Percentiles rank a stretch among this genome's conserved stretches.
These are phyloP conservation scores for Rhagonycha fulva DNA, from an alignment of 2,888 invertebrate species.

Conservation along the genomic window DNA sequence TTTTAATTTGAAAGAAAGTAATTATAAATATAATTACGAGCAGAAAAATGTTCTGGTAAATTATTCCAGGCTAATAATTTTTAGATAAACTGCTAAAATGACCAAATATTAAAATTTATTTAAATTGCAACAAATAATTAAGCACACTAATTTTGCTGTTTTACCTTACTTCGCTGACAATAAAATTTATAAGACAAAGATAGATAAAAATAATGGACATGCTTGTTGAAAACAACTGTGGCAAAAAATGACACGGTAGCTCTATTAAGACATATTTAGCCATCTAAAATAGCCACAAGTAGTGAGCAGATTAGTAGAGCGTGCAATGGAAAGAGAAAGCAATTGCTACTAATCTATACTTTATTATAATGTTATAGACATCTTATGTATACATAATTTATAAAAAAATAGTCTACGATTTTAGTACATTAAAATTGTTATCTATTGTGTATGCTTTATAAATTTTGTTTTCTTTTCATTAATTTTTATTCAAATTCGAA, in stretches of 20 bases:
- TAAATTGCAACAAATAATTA: neutral
- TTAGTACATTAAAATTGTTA: neutral
- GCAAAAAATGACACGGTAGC: conserved; percentile 38
- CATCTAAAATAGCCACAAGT: conserved; percentile 38
- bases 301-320: conserved; percentile 44
- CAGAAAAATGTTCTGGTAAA: neutral
- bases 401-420: neutral
- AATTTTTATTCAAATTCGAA: neutral
- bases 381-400: conserved; percentile 29
- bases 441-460: neutral
- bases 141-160: neutral
- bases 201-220: neutral
- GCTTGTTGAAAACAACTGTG: conserved; percentile 3
- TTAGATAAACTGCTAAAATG: neutral
- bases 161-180: neutral
- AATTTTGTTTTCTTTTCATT: neutral
- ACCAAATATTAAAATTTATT: neutral
- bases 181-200: neutral
- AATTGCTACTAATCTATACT: conserved; percentile 37
- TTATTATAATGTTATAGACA: conserved; percentile 31
- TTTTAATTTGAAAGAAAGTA: neutral
- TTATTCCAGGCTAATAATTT: neutral
- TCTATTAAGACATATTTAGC: conserved; percentile 44
- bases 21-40: neutral
- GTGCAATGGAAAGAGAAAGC: conserved; percentile 47